Evolutionary conservation across 1,140 invertebrate species (phyloP), one percentile per base, ranked within the genome.

Genomic region (Pygmarrhopalites habei): DNA sequence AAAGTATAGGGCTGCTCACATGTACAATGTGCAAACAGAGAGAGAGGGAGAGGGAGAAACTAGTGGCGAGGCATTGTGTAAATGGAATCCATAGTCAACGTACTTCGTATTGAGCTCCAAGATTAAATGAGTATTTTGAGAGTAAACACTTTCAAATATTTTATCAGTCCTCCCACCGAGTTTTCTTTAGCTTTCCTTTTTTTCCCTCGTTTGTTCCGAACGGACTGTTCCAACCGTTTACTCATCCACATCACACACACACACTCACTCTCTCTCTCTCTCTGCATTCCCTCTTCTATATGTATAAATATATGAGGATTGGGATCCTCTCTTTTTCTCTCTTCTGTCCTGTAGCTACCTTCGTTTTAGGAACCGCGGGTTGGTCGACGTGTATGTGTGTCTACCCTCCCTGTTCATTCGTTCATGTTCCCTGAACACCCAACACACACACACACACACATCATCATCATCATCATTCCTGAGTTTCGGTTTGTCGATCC

Each of bases 91-190:
- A 44, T 43, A 58, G 57, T 46, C 35, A 46, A 58, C 39, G 14
- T 21, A 56, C 19, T 62, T 52, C 39, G 47, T 62, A 62, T 56
- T 55, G 39, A 56, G 28, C 53, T 28, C 46, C 35, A 55, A 64
- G 62, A 64, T 59, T 60, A 64, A 64, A 64, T 64, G 62, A 64
- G 62, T 64, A 64, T 64, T 64, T 64, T 64, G 30, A 64, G 57
- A 64, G 62, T 57, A 64, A 64, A 64, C 62, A 64, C 62, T 64
- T 64, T 64, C 62, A 64, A 64, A 64, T 64, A 64, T 64, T 64
- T 64, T 64, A 64, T 64, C 62, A 64, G 62, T 59, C 56, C 25
- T 47, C 55, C 12, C 55, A 26, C 55, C 30, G n/a, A 26, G 28
- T 19, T 41, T 57, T 46, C 19, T 46, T 46, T 21, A 14, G n/a